Base-by-base conservation (phyloP, 1,140 invertebrate genomes). In the Diplogasteroides magnus region DNA sequence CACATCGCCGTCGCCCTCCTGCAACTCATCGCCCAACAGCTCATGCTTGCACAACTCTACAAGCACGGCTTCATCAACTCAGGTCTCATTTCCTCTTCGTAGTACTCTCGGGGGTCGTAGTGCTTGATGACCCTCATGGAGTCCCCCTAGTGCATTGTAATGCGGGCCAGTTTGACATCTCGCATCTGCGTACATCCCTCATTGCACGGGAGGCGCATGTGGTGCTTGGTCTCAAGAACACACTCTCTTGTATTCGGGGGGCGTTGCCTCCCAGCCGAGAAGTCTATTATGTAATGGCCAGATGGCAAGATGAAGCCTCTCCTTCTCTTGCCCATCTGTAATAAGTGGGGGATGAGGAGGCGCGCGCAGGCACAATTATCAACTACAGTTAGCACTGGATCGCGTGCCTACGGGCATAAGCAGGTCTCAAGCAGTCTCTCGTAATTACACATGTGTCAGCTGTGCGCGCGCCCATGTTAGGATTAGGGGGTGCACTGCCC, bases 1-100 rank as follows among this genome's bases (percentile, higher is more conserved):
- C 80, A 82, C 64, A 61, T 82, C 19, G n/a, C 77, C 27, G 37
- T 77, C 19, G 81, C 80, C 25, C 55, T 83, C 29, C 68, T 60
- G 61, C 80, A 82, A 66, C 59, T 82, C n/a, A 65, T 82, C 56
- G 80, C 76, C n/a, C 80, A 82, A 67, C 80, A 82, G 70, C 37
- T 79, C n/a, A 83, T 82, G 80, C 61, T 82, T 29, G 76, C 80
- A 13, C 80, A 82, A 58, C 67, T 82, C 23, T 82, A 83, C 66
- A 76, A 76, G 19, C 75, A 66, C 61, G 81, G 81, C 19, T 82
- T 82, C 63, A 77, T 82, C 29, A 81, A 83, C 69, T 82, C 80
- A 29, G 81, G 79, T 81, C 28, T 55, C 64, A 69, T 71, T 67
- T 57, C 26, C 3, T 48, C 61, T 31, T 31, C 28, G n/a, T 28